Evolutionary conservation across 2,113 vertebrate genomes (phyloP).

Genomic region (Ciconia maguari): DNA sequence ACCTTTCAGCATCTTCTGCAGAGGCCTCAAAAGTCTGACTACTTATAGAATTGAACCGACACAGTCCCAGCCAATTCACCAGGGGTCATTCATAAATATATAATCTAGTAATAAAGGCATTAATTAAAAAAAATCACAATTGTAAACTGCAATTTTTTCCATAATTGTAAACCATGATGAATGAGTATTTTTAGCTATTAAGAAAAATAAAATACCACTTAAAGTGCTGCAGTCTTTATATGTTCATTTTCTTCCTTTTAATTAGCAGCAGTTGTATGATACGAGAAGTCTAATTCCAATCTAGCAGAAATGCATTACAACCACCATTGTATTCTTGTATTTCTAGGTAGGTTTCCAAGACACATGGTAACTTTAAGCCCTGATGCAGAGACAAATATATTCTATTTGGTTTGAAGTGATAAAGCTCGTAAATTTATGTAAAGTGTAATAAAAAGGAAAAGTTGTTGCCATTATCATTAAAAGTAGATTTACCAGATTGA

Average conservation of each 20-base stretch:
- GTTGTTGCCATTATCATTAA: conserved; percentile 73
- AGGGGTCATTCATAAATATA: background rate
- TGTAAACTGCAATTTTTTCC: background rate
- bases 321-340: background rate
- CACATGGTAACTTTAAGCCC: background rate
- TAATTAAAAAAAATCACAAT: background rate
- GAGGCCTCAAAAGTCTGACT: background rate
- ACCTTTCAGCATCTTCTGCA: background rate
- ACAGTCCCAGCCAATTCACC: background rate
- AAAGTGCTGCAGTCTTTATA: background rate
- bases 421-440: conserved; percentile 69
- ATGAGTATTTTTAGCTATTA: background rate
- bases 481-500: conserved; percentile 70
- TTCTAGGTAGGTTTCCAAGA: conserved; percentile 20
- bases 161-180: background rate
- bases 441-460: conserved; percentile 73
- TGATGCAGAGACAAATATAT: conserved; percentile 47
- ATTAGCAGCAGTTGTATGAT: background rate
- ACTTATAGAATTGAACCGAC: background rate
- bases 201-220: background rate
- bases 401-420: conserved; percentile 54
- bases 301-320: background rate
- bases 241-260: background rate
- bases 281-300: background rate
- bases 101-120: background rate